These are phyloP conservation scores for Drosophila macrothrix DNA, from an alignment of 2,888 invertebrate genomes.

Conservation along the genomic window DNA sequence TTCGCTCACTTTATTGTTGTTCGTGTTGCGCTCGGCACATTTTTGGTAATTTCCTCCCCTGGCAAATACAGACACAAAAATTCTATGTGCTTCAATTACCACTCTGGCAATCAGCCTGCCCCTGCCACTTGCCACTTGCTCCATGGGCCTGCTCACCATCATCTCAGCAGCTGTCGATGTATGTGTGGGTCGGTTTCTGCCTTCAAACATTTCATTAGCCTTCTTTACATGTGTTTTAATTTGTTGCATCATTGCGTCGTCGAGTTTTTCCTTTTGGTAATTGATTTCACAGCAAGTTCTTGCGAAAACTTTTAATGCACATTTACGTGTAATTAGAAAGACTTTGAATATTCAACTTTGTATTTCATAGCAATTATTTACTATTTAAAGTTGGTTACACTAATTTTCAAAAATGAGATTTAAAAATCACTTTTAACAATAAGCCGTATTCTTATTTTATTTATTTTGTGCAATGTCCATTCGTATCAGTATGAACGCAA, in stretches of 20 bases:
- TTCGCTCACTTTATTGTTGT: conserved; percentile 63
- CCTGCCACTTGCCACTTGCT: not conserved
- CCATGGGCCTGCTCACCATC: not conserved
- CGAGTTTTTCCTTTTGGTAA: conserved; percentile 51
- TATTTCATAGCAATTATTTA: not conserved
- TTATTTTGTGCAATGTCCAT: not conserved
- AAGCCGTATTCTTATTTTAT: not conserved
- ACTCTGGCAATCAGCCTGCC: conserved; percentile 11
- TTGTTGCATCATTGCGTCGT: conserved; percentile 74
- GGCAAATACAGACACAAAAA: conserved; percentile 42
- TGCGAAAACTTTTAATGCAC: conserved; percentile 59
- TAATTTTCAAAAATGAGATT: not conserved
- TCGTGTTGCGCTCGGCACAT: conserved; percentile 65
- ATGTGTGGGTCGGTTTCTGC: conserved; percentile 2
- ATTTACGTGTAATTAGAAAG: conserved; percentile 60
- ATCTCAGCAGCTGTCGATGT: not conserved
- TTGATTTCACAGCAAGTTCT: conserved; percentile 64
- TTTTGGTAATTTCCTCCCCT: conserved; percentile 69
- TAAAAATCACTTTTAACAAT: not conserved
- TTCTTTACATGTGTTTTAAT: conserved; percentile 64
- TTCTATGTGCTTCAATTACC: conserved; percentile 27
- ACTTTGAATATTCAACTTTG: conserved; percentile 9
- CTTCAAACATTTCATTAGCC: conserved; percentile 66
- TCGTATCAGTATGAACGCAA: not conserved
- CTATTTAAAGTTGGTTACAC: not conserved